Base-by-base conservation (phyloP, 2,888 invertebrate genomes). In the Chrysina gloriosa region DNA sequence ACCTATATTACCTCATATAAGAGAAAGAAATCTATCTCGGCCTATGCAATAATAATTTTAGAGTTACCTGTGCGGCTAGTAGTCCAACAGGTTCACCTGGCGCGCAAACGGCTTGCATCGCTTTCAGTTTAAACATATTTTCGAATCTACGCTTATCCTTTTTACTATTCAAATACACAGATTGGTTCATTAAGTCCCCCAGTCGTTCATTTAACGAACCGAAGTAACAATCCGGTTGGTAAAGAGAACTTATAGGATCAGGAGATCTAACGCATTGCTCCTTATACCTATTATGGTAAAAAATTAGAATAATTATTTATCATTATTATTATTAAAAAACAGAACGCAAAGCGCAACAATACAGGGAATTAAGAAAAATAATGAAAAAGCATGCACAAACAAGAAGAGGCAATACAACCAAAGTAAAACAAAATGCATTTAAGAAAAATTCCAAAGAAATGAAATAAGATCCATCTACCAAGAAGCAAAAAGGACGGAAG, bases 71-170 rank as follows among this genome's bases (percentile, higher is more conserved):
- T 1, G 98, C 98, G 9, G 99, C 98, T 71, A 99, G 83, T 16
- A 98, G 84, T 2, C 98, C 98, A 0, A 99, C 99, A 0, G 98
- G 93, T 83, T 99, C 99, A 0, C 99, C 99, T 0, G 98, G 96
- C 23, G 89, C 89, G 19, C 91, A 93, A 77, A 95, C 83, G 0
- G 95, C 89, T 72, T 89, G 89, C 81, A 94, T 88, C 58, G 89
- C 88, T 82, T 96, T 96, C 6, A 90, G 84, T 75, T 90, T 89
- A 78, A 97, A 86, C 68, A 95, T 86, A 68, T 93, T 89, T 11
- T 86, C 81, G 67, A 96, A 89, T 52, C 86, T 84, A 0, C 56
- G 66, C 16, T 50, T 64, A 14, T 72, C 64, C 36, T 73, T 72
- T 21, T 74, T 69, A 34, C 58, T 54, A 1, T 34, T 58, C 2